These are phyloP conservation scores for Charanyca ferruginea DNA, from an alignment of 2,888 invertebrate genomes.

Conservation along the genomic window DNA sequence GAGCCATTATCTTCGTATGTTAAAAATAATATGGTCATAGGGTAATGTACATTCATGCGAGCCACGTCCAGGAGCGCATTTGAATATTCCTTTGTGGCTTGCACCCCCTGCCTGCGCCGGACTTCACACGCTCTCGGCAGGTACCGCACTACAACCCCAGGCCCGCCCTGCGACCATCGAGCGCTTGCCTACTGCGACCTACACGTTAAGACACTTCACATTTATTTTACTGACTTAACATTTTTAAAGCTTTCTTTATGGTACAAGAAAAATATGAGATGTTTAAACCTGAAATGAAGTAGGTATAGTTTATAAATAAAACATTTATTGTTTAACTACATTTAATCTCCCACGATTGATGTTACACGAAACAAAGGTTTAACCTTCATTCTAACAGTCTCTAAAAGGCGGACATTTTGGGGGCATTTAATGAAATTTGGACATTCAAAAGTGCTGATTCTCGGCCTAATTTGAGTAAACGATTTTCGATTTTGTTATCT, in stretches of 20 bases:
- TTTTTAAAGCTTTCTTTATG: not conserved
- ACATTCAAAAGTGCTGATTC: not conserved
- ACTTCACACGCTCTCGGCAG: slow-evolving; percentile 89
- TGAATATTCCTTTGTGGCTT: slow-evolving; percentile 85
- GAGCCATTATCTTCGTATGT: slow-evolving; percentile 90
- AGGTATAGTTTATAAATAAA: not conserved
- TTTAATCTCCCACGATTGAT: not conserved
- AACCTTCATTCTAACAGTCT: not conserved
- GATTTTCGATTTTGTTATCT: not conserved
- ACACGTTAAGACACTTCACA: slow-evolving; percentile 59
- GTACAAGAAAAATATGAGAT: not conserved
- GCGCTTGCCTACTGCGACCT: slow-evolving; percentile 58
- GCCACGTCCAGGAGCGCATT: slow-evolving; percentile 90
- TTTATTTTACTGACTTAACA: not conserved
- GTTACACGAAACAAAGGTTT: not conserved
- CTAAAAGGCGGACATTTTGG: not conserved
- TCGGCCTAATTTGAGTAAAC: not conserved
- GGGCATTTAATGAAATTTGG: not conserved
- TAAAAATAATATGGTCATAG: slow-evolving; percentile 91
- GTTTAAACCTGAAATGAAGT: not conserved
- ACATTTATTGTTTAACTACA: not conserved
- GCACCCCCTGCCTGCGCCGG: slow-evolving; percentile 84
- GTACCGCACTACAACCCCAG: slow-evolving; percentile 67
- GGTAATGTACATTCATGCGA: slow-evolving; percentile 89
- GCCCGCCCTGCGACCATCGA: slow-evolving; percentile 62